Conservation (phyloP, 2,113 vertebrate species). For the Mus pahari region DNA sequence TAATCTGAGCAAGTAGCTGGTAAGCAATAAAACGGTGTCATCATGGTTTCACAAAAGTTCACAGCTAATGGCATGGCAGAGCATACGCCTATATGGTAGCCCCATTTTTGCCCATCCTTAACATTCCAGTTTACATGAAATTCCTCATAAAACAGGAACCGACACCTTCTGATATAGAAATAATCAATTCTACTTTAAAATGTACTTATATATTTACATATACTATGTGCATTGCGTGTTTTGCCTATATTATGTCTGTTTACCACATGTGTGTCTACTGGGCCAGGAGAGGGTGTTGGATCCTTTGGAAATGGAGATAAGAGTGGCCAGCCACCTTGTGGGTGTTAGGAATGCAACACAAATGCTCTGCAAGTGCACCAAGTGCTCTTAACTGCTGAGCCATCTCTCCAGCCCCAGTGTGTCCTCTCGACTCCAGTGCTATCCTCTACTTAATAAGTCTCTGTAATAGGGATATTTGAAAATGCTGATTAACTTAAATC, state of each 20-base stretch:
- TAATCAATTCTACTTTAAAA: neutral
- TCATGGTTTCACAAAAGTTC: constrained; percentile 10
- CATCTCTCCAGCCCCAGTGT: neutral
- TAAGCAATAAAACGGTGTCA: neutral
- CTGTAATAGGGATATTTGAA: neutral
- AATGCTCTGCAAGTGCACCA: neutral
- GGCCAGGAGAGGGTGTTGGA: neutral
- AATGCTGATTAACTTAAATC: neutral
- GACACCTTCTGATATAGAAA: neutral
- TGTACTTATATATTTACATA: neutral
- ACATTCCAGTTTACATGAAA: neutral
- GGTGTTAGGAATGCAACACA: neutral
- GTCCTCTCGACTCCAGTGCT: neutral
- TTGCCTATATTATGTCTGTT: neutral
- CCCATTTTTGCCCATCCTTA: neutral
- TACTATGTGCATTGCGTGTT: too few species aligned
- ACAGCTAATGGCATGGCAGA: neutral
- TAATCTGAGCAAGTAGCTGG: constrained; percentile 28
- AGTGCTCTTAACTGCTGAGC: neutral
- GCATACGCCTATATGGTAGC: neutral
- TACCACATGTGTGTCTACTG: neutral
- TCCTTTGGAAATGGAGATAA: neutral
- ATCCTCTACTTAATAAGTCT: neutral
- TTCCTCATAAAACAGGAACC: constrained; percentile 4
- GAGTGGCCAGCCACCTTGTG: neutral